Base-by-base conservation (phyloP, 1,140 invertebrate species). In the Catajapyx aquilonaris region DNA sequence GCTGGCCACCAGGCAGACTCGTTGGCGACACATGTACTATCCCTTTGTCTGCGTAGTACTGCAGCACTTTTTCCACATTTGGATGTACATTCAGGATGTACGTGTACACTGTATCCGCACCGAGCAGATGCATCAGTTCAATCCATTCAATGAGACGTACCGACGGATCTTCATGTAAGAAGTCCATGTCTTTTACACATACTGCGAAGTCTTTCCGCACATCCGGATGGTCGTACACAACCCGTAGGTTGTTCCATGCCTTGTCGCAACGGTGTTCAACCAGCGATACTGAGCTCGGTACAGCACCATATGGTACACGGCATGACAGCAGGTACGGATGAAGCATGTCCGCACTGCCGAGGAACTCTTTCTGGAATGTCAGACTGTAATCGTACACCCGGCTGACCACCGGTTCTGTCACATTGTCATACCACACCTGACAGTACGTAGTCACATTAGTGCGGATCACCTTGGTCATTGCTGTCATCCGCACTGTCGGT, bases 111-210 rank as follows among this genome's bases (percentile, higher is more conserved):
- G 90, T 90, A 50, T 90, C 76, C 0, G 85, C 88, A 2, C 88
- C 88, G 4, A 95, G 60, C 4, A 87, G 63, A 17, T 69, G 67
- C 1, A 94, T 60, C 25, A 90, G 60, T 55, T 93, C 86, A 41
- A 94, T 79, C 90, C 90, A 95, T 55, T 95, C 88, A n/a, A 93
- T 71, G 3, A 94, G 58, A 9, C 83, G 61, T 0, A 88, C 79
- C 1, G 81, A 87, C 0, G 90, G 54, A 54, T 94, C 87, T 48
- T 90, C 81, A 52, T 88, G 76, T 0, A 87, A 63, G 46, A 93
- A 93, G 53, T 93, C 86, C 10, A 95, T 56, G 34, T 67, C 90
- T 62, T 48, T 93, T 95, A 94, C 87, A 52, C 88, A 94, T 1
- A 94, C 86, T 1, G 85, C 87, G 53, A 94, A 90, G 1, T 76